Conservation (phyloP, 2,113 vertebrate genomes). For the Marmota flaviventris region DNA sequence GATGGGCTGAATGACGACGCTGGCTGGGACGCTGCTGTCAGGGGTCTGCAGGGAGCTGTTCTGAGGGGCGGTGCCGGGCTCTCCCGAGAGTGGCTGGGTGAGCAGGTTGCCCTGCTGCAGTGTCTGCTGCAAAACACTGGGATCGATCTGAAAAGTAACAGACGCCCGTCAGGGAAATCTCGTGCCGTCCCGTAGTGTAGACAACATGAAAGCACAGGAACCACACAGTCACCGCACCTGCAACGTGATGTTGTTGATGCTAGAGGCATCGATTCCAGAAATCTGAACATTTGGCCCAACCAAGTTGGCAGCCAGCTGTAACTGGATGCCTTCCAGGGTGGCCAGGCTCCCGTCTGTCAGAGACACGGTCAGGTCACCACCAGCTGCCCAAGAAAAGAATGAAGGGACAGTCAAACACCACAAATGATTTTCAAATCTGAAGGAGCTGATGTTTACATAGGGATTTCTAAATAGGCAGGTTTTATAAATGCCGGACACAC, state of each 20-base stretch:
- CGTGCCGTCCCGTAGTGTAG: too few species aligned
- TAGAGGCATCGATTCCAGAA: constrained; percentile 95
- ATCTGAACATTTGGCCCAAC: constrained; percentile 98
- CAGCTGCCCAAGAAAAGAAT: constrained; percentile 87
- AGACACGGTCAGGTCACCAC: constrained; percentile 97
- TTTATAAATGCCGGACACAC: not conserved
- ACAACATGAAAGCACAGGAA: not conserved
- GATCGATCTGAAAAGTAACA: constrained; percentile 92
- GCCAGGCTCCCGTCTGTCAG: constrained; percentile 95
- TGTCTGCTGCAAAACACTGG: constrained; percentile 95
- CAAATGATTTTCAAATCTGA: not conserved
- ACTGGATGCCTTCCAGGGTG: constrained; percentile 97
- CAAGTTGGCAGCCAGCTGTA: constrained; percentile 95
- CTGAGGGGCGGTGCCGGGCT: constrained; percentile 89
- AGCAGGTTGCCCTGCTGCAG: constrained; percentile 94
- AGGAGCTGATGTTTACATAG: not conserved
- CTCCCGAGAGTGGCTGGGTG: constrained; percentile 92
- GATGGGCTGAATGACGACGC: constrained; percentile 96
- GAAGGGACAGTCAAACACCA: not conserved
- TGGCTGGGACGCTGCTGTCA: constrained; percentile 91
- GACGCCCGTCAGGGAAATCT: fast-evolving
- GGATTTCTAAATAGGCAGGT: fast-evolving
- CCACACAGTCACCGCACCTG: constrained; percentile 88
- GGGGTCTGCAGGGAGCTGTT: constrained; percentile 87
- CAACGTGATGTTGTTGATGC: constrained; percentile 98